Conservation (phyloP, 2,797 vertebrate species). For the Chaetodon trifasciatus region DNA sequence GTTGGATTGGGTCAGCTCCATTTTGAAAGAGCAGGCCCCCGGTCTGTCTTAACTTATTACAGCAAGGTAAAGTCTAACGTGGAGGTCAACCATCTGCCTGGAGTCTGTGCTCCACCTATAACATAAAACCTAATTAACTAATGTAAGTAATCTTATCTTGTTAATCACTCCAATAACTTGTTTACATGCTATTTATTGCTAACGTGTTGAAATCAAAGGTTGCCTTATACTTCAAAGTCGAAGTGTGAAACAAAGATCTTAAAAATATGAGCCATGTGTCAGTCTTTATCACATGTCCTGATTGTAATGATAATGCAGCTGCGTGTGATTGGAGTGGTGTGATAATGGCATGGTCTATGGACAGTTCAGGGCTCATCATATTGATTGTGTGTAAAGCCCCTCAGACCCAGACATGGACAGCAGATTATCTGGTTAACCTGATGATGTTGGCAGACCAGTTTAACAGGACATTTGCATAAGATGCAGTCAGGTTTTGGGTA, state of each 20-base stretch:
- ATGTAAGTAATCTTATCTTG: conserved; percentile 31
- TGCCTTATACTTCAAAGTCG: conserved; percentile 8
- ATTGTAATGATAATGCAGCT: conserved; percentile 44
- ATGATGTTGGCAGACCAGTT: conserved; percentile 54
- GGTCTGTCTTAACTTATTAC: conserved; percentile 66
- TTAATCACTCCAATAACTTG: conserved; percentile 6
- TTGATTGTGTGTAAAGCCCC: conserved; percentile 80
- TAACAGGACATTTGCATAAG: conserved; percentile 64
- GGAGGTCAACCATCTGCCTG: conserved; percentile 68
- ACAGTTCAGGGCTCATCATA: conserved; percentile 67
- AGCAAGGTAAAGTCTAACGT: conserved; percentile 53
- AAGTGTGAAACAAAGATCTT: conserved; percentile 16
- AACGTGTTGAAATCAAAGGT: not conserved
- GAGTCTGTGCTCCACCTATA: conserved; percentile 36
- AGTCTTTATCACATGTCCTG: conserved; percentile 10
- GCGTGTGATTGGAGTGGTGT: conserved; percentile 51
- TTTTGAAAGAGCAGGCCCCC: conserved; percentile 56
- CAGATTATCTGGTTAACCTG: conserved; percentile 82
- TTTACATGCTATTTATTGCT: conserved; percentile 5
- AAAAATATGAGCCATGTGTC: conserved; percentile 21
- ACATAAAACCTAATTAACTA: conserved; percentile 50
- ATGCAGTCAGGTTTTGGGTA: conserved; percentile 65
- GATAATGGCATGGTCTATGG: conserved; percentile 46
- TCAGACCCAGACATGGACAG: conserved; percentile 58
- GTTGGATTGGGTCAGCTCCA: conserved; percentile 63